Evolutionary conservation across 2,113 vertebrate genomes (phyloP), one percentile per base, ranked within the genome.

Genomic region (Euleptes europaea): DNA sequence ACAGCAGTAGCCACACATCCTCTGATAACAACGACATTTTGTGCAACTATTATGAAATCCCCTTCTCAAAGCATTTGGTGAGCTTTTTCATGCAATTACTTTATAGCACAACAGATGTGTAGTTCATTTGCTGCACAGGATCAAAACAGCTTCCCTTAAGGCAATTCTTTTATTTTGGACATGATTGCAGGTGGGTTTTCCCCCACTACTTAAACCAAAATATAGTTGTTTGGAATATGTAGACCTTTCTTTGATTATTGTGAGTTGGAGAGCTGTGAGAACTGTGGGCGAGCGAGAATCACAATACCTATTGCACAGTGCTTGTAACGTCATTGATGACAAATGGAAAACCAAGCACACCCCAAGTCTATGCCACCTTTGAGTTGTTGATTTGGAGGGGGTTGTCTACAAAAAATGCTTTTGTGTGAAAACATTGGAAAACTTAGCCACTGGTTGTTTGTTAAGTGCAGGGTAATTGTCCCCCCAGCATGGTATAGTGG

Each of bases 1-100:
- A 91, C 47, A 0, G 93, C 63, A 90, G 94, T 93, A 92, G 93
- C 94, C 94, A 95, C 88, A 65, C 84, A 92, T 94, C 93, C 93
- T 94, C 86, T 47, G 82, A 17, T 63, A 1, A 1, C 35, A 89
- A 19, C 92, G 89, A 92, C 75, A 82, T 86, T 89, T 77, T 91
- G 63, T 90, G 88, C 91, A 93, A 92, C 92, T 92, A 90, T 91
- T 81, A 90, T 90, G 21, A 90, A 92, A 88, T 84, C 75, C 85
- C 83, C 5, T 78, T 88, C 89, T 75, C 57, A 38, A 28, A n/a
- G 38, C 40, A 63, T 35, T 78, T 40, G 11, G 28, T 42, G 35
- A 8, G 4, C 17, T 38, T 57, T 78, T 35, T 11, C 11, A 5
- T 79, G 4, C 28, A 28, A 8, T 57, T 82, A 40, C 44, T 84